Base-by-base conservation (phyloP, 2,888 invertebrate species). In the Hermodice carunculata region DNA sequence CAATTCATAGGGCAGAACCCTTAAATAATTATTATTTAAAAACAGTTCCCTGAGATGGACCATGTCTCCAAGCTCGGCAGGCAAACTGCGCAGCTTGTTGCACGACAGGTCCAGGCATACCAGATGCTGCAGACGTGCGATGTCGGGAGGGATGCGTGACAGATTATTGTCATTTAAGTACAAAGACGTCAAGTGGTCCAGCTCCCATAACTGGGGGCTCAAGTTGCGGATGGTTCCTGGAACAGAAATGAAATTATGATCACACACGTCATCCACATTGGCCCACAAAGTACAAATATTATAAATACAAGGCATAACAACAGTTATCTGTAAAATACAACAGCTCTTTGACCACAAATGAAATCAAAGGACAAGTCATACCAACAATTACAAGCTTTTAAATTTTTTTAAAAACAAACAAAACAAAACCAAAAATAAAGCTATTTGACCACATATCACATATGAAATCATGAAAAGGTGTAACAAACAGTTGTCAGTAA, bases 131-230 rank as follows among this genome's bases (percentile, higher is more conserved):
- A 99, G 89, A 81, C 91, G 91, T 78, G 91, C 92, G 81, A 99
- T 96, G 86, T 98, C 96, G 31, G 94, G 89, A 66, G 98, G 96
- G 85, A 99, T 90, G 84, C 95, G 90, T 81, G 93, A 91, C 80
- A 99, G 90, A 86, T 93, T 92, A 89, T 99, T 99, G 89, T 96
- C 95, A 88, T 96, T 96, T 84, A 98, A 90, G 88, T 96, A 97
- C 81, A 99, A 89, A 76, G 94, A 94, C 65, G 98, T 98, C 82
- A 99, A 89, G 88, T 98, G 94, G 75, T 92, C 90, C 87, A 96
- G 90, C 86, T 93, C 92, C 92, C 96, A 98, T 82, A 99, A 88
- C 79, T 92, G 91, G 37, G 95, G 94, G 88, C 96, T 95, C 81
- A 99, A 88, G 86, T 96, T 97, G 82, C 95, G 92, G 83, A 99